Evolutionary conservation across 2,113 vertebrate genomes (phyloP).

Genomic region (Hemiscyllium ocellatum): DNA sequence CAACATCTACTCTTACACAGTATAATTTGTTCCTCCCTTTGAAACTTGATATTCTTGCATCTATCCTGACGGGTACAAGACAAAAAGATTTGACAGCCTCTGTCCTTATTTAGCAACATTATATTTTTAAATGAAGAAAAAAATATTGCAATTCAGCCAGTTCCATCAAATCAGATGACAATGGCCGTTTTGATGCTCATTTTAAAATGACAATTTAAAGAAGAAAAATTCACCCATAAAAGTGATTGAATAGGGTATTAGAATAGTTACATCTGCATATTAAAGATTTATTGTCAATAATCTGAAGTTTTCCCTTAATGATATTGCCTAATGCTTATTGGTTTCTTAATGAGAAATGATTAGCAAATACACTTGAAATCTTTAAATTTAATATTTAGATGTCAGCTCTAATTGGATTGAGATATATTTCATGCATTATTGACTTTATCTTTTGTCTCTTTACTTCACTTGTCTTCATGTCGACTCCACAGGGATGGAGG

Average conservation of each 20-base stretch:
- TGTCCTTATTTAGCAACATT: too few species aligned
- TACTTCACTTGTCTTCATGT: neutral
- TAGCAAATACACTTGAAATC: neutral
- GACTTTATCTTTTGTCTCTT: neutral
- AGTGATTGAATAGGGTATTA: constrained; percentile 3
- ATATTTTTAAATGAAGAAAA: too few species aligned
- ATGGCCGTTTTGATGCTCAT: neutral
- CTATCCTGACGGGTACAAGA: too few species aligned
- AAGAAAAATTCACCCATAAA: neutral
- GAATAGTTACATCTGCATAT: neutral
- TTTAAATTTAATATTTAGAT: constrained; percentile 17
- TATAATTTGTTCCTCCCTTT: too few species aligned
- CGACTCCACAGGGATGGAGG: neutral
- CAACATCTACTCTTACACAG: too few species aligned
- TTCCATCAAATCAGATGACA: neutral
- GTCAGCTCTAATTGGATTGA: neutral
- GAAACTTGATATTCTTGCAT: too few species aligned
- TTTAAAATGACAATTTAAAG: neutral
- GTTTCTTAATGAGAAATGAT: neutral
- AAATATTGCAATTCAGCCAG: neutral
- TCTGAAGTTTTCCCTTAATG: neutral
- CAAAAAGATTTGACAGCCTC: too few species aligned
- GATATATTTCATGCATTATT: neutral
- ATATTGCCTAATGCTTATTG: neutral
- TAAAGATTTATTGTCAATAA: neutral